Base-by-base conservation (phyloP, 2,797 vertebrate species). In the Trematomus bernacchii region DNA sequence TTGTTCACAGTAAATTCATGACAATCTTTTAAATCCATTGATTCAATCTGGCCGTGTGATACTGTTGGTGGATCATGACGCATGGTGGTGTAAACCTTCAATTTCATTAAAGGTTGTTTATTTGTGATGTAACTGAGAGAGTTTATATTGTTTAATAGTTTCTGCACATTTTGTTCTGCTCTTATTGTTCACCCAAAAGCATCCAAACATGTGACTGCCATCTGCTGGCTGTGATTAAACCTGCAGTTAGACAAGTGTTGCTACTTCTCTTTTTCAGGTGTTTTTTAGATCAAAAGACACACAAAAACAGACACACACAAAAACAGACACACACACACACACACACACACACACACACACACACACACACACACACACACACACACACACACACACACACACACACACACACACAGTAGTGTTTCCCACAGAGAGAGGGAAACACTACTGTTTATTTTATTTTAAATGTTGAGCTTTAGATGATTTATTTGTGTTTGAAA, bases 151-250 rank as follows among this genome's bases (percentile, higher is more conserved):
- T 64, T 37, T 1, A 33, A 13, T 33, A 27, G 21, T n/a, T 14
- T 10, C 27, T 58, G 40, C 33, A 76, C 71, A 71, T 82, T 82
- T 72, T 71, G 27, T 77, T 66, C 65, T 61, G 5, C 10, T 50
- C 9, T n/a, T 3, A 23, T 3, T 54, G 27, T n/a, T 73, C 47
- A 40, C 3, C 46, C 37, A 58, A 37, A 58, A 57, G 1, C 21
- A 23, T 3, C 12, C 11, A 42, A 55, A 47, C 11, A 55, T 55
- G 3, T 62, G 64, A 72, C 84, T 86, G 86, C 86, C 89, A 80
- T 63, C 91, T 91, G 81, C 84, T 89, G 88, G 88, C 40, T 58
- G 60, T 10, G 13, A 33, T 19, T 21, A 12, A 33, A 44, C 23
- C 23, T 23, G n/a, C 23, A 23, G 3, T 23, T 23, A 23, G 23